A percentile compares a stretch with the other conserved stretches of the same genome.
Evolutionary conservation across 2,113 vertebrate genomes (phyloP).

Genomic region (Platysteira castanea): DNA sequence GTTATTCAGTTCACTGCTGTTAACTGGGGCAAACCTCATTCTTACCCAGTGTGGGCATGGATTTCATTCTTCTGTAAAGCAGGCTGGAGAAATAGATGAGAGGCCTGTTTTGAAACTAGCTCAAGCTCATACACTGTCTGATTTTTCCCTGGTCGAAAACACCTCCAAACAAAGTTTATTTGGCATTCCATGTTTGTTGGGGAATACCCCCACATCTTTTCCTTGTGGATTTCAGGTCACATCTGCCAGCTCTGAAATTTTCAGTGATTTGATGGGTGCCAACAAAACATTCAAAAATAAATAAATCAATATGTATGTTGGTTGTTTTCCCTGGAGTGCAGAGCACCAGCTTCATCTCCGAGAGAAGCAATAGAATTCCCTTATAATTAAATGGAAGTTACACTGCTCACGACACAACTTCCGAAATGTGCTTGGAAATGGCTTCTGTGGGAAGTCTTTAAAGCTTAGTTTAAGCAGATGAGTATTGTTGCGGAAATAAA

Average conservation of each 20-base stretch:
- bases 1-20: not conserved
- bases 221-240: not conserved
- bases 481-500: not conserved
- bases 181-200: not conserved
- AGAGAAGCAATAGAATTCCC: not conserved
- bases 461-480: slow-evolving; percentile 25
- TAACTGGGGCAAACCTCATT: not conserved
- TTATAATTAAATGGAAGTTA: not conserved
- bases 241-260: not conserved
- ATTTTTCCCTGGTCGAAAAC: not conserved
- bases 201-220: not conserved
- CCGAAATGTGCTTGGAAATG: not conserved
- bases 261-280: not conserved
- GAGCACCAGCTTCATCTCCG: not conserved
- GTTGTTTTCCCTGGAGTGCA: not conserved
- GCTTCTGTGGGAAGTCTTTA: not conserved
- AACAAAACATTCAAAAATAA: not conserved
- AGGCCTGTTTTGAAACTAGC: not conserved
- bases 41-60: not conserved
- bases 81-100: not conserved
- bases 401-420: not conserved
- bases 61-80: not conserved
- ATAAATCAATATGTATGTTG: not conserved
- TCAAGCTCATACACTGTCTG: not conserved
- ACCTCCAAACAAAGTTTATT: not conserved